A percentile compares a stretch with the other conserved stretches of the same genome.
Conservation (phyloP, 2,888 invertebrate species). For the Stenolophus ochropezus region DNA sequence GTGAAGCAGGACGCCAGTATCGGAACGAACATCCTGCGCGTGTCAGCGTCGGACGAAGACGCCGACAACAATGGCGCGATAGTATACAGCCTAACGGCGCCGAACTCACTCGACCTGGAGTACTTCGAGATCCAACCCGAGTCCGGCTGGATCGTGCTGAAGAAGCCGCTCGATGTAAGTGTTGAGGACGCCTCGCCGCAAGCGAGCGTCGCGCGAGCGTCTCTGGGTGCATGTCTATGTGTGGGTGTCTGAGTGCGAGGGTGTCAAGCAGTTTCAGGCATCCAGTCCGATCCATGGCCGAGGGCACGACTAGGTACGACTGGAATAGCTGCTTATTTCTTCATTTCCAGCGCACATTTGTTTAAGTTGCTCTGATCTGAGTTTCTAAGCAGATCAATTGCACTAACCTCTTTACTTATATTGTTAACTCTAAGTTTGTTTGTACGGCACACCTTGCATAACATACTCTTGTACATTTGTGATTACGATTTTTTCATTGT, state of each 20-base stretch:
- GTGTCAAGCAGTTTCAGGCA: slow-evolving; percentile 46
- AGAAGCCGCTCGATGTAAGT: slow-evolving; percentile 98
- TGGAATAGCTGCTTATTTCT: slow-evolving; percentile 78
- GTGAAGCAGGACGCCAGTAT: slow-evolving; percentile 97
- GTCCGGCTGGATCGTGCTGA: slow-evolving; percentile 97
- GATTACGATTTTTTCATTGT: slow-evolving; percentile 72
- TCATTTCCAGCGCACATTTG: slow-evolving; percentile 83
- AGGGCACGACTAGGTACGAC: slow-evolving; percentile 69
- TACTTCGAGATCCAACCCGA: slow-evolving; percentile 98
- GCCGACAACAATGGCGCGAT: slow-evolving; percentile 98
- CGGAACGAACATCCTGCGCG: slow-evolving; percentile 94
- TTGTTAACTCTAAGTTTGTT: slow-evolving; percentile 76
- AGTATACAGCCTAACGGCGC: slow-evolving; percentile 92
- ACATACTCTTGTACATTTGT: slow-evolving; percentile 58
- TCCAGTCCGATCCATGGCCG: slow-evolving; percentile 9
- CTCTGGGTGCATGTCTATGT: slow-evolving; percentile 8
- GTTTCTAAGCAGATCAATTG: slow-evolving; percentile 69
- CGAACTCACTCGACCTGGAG: slow-evolving; percentile 91
- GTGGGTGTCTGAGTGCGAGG: slow-evolving; percentile 29
- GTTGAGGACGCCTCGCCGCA: slow-evolving; percentile 67
- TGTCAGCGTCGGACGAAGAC: slow-evolving; percentile 97
- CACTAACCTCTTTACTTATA: slow-evolving; percentile 71
- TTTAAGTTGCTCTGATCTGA: slow-evolving; percentile 79
- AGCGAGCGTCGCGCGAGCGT: slow-evolving; percentile 56
- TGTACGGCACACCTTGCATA: slow-evolving; percentile 78